Evolutionary conservation across 2,797 vertebrate genomes (phyloP), one percentile per base, ranked within the genome.

Genomic region (Etheostoma nigrum): DNA sequence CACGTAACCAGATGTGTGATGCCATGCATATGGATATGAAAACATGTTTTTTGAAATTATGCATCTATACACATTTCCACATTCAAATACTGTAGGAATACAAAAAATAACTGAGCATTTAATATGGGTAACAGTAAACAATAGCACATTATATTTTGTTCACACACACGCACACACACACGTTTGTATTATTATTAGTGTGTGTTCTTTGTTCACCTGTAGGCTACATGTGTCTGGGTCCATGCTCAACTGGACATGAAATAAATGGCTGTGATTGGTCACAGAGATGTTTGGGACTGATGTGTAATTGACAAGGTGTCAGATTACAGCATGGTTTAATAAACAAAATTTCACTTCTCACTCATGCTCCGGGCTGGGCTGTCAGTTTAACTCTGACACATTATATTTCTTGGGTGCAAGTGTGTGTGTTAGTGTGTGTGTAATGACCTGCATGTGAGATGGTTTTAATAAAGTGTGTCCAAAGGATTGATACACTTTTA

Each of bases 291-390:
- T 72, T 78, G 42, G 44, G 47, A 21, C 45, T 81, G 82, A 87
- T 81, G 75, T 78, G 78, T 88, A 86, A 90, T 89, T 87, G 81
- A 91, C 89, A 88, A 80, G 81, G 70, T 88, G 89, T 88, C 85
- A 79, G 74, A 78, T 79, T 88, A 83, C 72, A 64, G 68, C 79
- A 36, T 47, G 67, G 78, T 70, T 84, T 71, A 48, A 85, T 60
- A 84, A 89, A 85, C 61, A 75, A 73, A 71, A 84, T 88, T 89
- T 81, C 88, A 89, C 75, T 79, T 67, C 66, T 86, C 74, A 88
- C 87, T 79, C 70, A 75, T n/a, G 87, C 84, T 79, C 63, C 65
- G 42, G 76, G 62, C 52, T 59, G 54, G 48, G 49, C 45, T 76
- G 77, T 82, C 72, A 86, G 62, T 79, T 82, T 85, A 84, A 73